A percentile compares a stretch with the other conserved stretches of the same genome.
phyloP scores from a whole-genome alignment of 2,797 vertebrate species.

The Thripadectes ignobilis region DNA sequence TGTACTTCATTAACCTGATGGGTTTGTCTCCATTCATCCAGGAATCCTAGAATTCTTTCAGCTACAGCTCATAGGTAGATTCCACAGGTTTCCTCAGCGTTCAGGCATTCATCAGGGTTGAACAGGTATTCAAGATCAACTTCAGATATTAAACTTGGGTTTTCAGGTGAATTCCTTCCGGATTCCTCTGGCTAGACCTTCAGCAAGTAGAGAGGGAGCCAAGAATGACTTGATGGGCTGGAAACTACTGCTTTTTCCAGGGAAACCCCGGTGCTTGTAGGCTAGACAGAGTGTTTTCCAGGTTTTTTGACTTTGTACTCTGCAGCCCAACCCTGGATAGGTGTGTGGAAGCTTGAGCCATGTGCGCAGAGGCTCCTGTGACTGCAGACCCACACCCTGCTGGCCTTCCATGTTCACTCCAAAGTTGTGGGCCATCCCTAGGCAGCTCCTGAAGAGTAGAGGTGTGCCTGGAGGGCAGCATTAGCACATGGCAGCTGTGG shows the following conservation, averaged over 20 bases:
- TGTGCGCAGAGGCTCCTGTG: neutral
- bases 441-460: neutral
- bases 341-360: neutral
- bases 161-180: conserved; percentile 20
- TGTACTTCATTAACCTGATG: neutral
- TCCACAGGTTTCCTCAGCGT: neutral
- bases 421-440: neutral
- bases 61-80: neutral
- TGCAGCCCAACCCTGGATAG: neutral
- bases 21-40: neutral
- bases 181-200: neutral
- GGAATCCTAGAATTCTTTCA: neutral
- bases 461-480: conserved; percentile 10
- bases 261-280: neutral
- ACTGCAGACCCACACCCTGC: neutral
- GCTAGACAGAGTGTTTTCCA: neutral
- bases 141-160: neutral
- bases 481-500: neutral
- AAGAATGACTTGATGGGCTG: neutral
- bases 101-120: neutral
- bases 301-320: neutral
- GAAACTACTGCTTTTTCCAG: neutral
- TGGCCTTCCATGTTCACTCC: neutral
- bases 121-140: neutral
- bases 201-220: neutral